Percentiles rank a stretch among this genome's conserved stretches.
Evolutionary conservation across 35 echinoderm and acorn worm genomes (phyloP).

Genomic region (Patiria miniata): DNA sequence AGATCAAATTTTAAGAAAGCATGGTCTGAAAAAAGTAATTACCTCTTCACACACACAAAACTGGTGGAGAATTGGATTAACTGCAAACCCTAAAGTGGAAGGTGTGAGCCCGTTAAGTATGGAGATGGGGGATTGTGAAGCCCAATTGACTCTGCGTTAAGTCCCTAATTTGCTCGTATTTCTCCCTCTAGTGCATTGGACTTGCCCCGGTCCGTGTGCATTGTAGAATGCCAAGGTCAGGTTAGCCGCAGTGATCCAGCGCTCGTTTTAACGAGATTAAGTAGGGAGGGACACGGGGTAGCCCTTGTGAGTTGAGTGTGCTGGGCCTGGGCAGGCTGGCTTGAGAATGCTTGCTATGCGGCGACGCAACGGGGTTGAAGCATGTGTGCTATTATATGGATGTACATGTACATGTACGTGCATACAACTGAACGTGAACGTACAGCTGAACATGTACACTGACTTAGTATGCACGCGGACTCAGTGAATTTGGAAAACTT

Average conservation of each 20-base stretch:
- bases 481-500: too few relatives aligned
- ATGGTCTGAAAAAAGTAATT: too few relatives aligned
- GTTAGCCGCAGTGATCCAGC: background rate
- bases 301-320: too few relatives aligned
- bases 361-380: background rate
- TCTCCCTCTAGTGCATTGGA: background rate
- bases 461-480: too few relatives aligned
- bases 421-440: background rate
- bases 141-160: background rate
- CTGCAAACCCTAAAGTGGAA: background rate
- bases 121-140: background rate
- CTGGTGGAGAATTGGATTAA: background rate
- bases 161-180: slow-evolving; percentile 13
- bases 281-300: background rate
- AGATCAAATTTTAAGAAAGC: too few relatives aligned
- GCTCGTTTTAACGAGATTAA: slow-evolving; percentile 14
- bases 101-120: background rate
- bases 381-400: background rate
- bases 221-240: slow-evolving; percentile 1
- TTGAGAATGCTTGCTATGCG: slow-evolving; percentile 3
- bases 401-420: background rate
- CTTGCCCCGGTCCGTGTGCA: background rate
- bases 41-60: too few relatives aligned
- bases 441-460: too few relatives aligned
- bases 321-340: background rate